Evolutionary conservation across 2,797 vertebrate species (phyloP), one percentile per base, ranked within the genome.

Genomic region (Coreius guichenoti): DNA sequence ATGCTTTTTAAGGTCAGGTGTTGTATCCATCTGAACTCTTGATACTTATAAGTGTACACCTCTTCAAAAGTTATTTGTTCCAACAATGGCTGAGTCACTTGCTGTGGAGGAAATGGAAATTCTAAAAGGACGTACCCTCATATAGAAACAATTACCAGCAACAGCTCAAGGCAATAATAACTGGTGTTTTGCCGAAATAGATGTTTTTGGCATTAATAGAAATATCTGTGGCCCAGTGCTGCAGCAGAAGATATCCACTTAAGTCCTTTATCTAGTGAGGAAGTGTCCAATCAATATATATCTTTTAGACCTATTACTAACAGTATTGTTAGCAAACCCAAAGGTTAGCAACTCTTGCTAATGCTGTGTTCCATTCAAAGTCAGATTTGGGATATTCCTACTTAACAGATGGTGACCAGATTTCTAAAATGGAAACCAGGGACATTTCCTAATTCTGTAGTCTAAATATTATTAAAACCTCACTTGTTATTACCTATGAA

Each of bases 291-390:
- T 74, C 72, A 74, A 36, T 36, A 65, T 74, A 11, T 6, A 0
- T 5, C 26, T 82, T 74, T n/a, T 29, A 73, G 69, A 81, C 49
- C 67, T 19, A 23, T 5, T 43, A 4, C 36, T 67, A 29, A 47
- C 26, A 47, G 8, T 47, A 33, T 82, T 47, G 14, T 67, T 33
- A 76, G n/a, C 19, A 47, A 49, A 33, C 68, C 47, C 1, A 67
- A 87, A 91, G 91, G 91, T 88, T 87, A 87, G 86, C 86, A 80
- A 47, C 61, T 67, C 43, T 47, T 56, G 5, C 29, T 36, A 13
- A 33, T 75, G 73, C 29, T 54, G 73, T 33, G 47, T 23, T 75
- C 49, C 72, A 31, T 49, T 74, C 26, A 31, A 51, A 74, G 43
- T 47, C 70, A 47, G n/a, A 73, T 26, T 45, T 72, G 3, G 68